Percentiles rank a stretch among this genome's conserved stretches.
Conservation (phyloP, 2,888 invertebrate genomes). For the Linyphia triangularis region DNA sequence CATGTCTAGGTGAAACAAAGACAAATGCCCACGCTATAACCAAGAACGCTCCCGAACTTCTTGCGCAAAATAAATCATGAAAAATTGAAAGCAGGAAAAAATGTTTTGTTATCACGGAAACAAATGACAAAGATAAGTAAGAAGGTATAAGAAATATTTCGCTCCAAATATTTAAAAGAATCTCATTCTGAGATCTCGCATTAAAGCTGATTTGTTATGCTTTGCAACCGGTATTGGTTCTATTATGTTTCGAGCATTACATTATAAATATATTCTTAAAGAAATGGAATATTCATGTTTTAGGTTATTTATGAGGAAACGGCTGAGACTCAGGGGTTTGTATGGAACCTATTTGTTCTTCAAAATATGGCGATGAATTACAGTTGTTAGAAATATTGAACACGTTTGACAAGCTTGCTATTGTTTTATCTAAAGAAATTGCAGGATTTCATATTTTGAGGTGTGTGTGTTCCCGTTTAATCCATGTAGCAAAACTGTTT, state of each 20-base stretch:
- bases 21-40: not conserved
- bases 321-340: not conserved
- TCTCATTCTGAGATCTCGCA: not conserved
- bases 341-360: not conserved
- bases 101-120: not conserved
- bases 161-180: not conserved
- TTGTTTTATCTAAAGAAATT: no score
- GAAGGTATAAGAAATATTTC: not conserved
- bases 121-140: not conserved
- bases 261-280: not conserved
- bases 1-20: not conserved
- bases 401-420: no score
- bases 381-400: no score
- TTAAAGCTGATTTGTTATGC: not conserved
- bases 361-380: not conserved
- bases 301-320: not conserved
- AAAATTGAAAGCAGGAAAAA: not conserved
- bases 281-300: constrained; percentile 3
- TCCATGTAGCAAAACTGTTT: no score
- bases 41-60: not conserved
- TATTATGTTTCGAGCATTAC: not conserved
- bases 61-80: not conserved
- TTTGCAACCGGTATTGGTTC: no score
- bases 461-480: no score
- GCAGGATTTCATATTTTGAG: no score